Base-by-base conservation (phyloP, 2,797 vertebrate species). In the Microctenopoma steveboyesi region DNA sequence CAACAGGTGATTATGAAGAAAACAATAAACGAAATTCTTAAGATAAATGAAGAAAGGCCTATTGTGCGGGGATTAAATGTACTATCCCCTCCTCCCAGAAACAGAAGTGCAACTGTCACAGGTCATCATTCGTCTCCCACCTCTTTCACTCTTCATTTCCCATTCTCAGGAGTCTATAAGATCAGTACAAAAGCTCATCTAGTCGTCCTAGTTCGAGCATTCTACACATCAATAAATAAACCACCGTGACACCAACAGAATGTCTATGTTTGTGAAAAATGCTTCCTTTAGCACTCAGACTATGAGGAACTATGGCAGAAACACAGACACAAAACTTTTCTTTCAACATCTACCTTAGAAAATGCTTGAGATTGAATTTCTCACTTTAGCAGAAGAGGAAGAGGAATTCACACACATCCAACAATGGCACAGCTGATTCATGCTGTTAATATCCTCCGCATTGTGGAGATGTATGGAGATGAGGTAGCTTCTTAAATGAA, bases 151-250 rank as follows among this genome's bases (percentile, higher is more conserved):
- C 39, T 45, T 76, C 76, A 64, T 64, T 65, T 64, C 62, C 62
- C 62, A 67, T 63, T 70, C 73, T 81, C 48, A 57, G 52, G 77
- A 78, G 73, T 75, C 74, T 75, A 74, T 83, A 69, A 79, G 85
- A 86, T 88, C 81, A 81, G 72, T 14, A 64, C 78, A 74, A 30
- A 13, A 79, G 72, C 85, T 86, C 77, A 84, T 87, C 82, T 71
- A 79, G 70, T 88, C 60, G 78, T 75, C 88, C 88, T 87, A 89
- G 86, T 90, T 90, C 88, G 71, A 81, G 86, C 74, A 76, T 79
- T 77, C 69, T 69, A 84, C 83, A 84, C 86, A 89, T 91, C 89
- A 92, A 89, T 91, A 92, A 90, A 88, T 90, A 88, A 92, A 88
- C 67, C 75, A 57, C 77, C 79, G 82, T 72, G 82, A 82, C 79